Conservation (phyloP, 2,797 vertebrate species). For the Melanotaenia trifasciata region DNA sequence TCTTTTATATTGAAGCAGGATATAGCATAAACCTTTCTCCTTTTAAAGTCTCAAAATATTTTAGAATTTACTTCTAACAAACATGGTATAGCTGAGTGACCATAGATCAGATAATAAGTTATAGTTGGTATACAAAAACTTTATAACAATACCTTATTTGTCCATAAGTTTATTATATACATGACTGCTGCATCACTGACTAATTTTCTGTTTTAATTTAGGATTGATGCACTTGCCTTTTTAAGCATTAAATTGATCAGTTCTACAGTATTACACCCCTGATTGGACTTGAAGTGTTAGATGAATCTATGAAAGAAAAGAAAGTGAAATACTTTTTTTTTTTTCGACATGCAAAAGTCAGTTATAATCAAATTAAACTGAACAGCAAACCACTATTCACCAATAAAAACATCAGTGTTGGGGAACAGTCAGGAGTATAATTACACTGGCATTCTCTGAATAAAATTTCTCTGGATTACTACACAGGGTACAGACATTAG, state of each 20-base stretch:
- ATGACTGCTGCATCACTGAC: too few relatives aligned
- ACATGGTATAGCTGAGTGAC: too few relatives aligned
- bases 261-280: neutral
- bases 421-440: neutral
- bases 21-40: too few relatives aligned
- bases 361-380: neutral
- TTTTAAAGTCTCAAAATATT: neutral
- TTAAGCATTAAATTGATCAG: too few relatives aligned
- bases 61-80: too few relatives aligned
- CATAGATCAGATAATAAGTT: neutral
- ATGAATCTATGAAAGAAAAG: too few relatives aligned
- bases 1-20: too few relatives aligned
- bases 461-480: neutral
- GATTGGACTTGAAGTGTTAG: too few relatives aligned
- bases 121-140: neutral
- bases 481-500: neutral
- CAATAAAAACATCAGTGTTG: neutral
- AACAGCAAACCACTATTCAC: neutral
- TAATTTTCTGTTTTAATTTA: neutral
- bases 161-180: neutral
- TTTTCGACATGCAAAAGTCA: neutral
- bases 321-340: too few relatives aligned
- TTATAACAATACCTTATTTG: neutral
- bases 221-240: neutral
- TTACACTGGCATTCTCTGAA: neutral